Evolutionary conservation across 1,140 invertebrate genomes (phyloP).

Genomic region (Drosophila carrolli): DNA sequence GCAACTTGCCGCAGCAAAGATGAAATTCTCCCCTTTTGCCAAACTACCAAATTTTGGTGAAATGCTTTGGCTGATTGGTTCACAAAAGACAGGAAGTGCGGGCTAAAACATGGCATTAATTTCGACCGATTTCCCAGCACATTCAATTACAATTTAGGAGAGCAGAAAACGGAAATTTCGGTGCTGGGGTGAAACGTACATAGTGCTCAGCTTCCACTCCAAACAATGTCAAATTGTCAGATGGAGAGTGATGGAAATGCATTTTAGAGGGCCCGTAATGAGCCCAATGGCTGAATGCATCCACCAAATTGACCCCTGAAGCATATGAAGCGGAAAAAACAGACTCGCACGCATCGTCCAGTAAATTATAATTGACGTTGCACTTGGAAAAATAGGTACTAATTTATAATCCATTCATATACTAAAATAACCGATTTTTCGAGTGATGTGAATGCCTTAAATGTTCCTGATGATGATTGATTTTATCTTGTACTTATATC

Average conservation of each 20-base stretch:
- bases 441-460: too few species aligned
- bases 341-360: slow-evolving; percentile 17
- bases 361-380: slow-evolving; percentile 46
- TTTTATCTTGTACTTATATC: too few species aligned
- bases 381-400: not conserved
- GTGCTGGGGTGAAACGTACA: not conserved
- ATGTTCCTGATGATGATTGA: too few species aligned
- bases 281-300: slow-evolving; percentile 33
- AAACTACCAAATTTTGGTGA: slow-evolving; percentile 1
- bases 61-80: slow-evolving; percentile 9
- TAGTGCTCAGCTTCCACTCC: not conserved
- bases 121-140: slow-evolving; percentile 27
- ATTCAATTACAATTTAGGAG: slow-evolving; percentile 28
- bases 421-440: not conserved
- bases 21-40: slow-evolving; percentile 2
- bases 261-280: slow-evolving; percentile 22
- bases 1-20: slow-evolving; percentile 20
- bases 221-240: slow-evolving; percentile 45
- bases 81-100: slow-evolving; percentile 12
- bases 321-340: slow-evolving; percentile 47
- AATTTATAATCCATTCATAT: not conserved
- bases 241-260: slow-evolving; percentile 15
- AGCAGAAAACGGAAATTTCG: not conserved
- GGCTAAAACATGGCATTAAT: slow-evolving; percentile 19
- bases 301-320: slow-evolving; percentile 28